Evolutionary conservation across 2,113 vertebrate species (phyloP).

Genomic region (Nematolebias whitei): DNA sequence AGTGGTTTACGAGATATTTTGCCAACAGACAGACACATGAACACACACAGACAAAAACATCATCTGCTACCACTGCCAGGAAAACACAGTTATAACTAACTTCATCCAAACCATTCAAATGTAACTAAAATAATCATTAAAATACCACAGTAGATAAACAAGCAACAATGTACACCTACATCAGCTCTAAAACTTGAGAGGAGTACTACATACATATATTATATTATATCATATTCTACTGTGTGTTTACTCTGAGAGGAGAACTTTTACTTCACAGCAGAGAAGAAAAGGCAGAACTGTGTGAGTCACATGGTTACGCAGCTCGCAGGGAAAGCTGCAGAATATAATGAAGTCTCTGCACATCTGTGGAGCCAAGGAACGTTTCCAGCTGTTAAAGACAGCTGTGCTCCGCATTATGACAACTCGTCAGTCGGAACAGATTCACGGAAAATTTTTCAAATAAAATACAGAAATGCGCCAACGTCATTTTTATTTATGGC

Average conservation of each 20-base stretch:
- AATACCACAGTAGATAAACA: neutral
- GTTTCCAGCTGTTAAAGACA: conserved; percentile 38
- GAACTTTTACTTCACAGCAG: neutral
- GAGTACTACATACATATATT: neutral
- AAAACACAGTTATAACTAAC: no score
- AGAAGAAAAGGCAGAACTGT: neutral
- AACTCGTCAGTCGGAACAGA: conserved; percentile 24
- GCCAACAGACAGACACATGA: no score
- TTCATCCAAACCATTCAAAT: no score
- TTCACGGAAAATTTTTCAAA: neutral
- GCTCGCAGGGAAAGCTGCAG: neutral
- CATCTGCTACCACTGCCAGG: no score
- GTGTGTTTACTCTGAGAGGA: neutral
- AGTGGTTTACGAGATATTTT: no score
- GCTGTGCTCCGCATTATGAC: conserved; percentile 15
- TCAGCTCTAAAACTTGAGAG: neutral
- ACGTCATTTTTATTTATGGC: no score
- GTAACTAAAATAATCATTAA: neutral
- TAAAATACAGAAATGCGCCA: conserved; percentile 3
- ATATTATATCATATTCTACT: no score
- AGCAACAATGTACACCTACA: neutral
- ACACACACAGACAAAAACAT: no score
- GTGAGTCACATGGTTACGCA: neutral
- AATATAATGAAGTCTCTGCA: neutral
- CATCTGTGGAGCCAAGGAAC: conserved; percentile 4